Conservation (phyloP, 2,113 vertebrate species). For the Peromyscus californicus region DNA sequence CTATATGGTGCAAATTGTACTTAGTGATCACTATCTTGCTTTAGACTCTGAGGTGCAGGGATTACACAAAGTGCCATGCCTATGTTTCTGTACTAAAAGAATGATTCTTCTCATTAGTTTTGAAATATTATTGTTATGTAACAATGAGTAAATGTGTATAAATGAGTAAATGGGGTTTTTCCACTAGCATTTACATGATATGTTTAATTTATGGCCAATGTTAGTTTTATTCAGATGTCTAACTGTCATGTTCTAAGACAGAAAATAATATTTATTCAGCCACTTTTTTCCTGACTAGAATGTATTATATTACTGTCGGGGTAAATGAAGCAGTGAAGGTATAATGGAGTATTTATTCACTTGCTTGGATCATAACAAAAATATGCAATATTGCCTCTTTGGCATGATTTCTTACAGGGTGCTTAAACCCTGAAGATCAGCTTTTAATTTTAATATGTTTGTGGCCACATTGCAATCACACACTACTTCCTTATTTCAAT, state of each 20-base stretch:
- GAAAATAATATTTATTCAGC: constrained; percentile 81
- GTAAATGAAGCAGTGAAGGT: constrained; percentile 85
- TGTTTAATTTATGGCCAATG: constrained; percentile 86
- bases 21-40: rapidly evolving
- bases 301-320: constrained; percentile 78
- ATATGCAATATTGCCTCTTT: constrained; percentile 54
- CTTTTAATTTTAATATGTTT: constrained; percentile 46
- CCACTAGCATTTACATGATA: constrained; percentile 66
- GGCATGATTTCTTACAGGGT: constrained; percentile 60
- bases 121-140: constrained; percentile 1
- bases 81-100: background rate
- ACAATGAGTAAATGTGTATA: background rate
- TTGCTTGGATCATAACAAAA: constrained; percentile 78
- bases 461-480: background rate
- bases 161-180: background rate
- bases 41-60: background rate
- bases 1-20: no score
- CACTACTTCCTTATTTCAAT: constrained; percentile 45
- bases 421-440: constrained; percentile 52
- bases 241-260: constrained; percentile 78
- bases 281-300: constrained; percentile 76
- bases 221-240: constrained; percentile 84
- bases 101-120: background rate
- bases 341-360: constrained; percentile 84
- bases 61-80: background rate